These are phyloP conservation scores for Physella acuta DNA, from an alignment of 1,140 invertebrate genomes.

Conservation along the genomic window DNA sequence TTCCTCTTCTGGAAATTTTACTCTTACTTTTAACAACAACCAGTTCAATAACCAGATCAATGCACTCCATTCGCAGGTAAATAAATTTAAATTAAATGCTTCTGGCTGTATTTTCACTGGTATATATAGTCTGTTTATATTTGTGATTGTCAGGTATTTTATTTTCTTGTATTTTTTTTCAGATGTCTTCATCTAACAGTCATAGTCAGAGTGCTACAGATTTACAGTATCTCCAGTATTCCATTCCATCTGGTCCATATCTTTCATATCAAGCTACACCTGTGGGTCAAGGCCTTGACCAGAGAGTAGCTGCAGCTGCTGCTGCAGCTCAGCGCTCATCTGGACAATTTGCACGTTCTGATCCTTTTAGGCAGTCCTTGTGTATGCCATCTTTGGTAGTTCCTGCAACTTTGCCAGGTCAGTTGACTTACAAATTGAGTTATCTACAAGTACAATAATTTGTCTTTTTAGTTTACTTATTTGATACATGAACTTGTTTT, in stretches of 20 bases:
- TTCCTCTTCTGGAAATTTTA: constrained; percentile 80
- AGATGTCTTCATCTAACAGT: constrained; percentile 52
- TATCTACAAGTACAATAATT: not conserved
- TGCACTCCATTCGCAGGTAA: constrained; percentile 60
- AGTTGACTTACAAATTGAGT: constrained; percentile 1
- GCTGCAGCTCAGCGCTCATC: constrained; percentile 37
- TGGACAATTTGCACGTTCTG: constrained; percentile 69
- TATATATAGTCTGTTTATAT: too few species aligned
- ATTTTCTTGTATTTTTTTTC: constrained; percentile 6
- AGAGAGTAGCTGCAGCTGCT: constrained; percentile 44
- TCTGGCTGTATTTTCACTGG: too few species aligned
- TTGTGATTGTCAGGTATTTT: too few species aligned
- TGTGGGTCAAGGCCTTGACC: constrained; percentile 47
- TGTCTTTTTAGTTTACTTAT: not conserved
- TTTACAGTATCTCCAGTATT: constrained; percentile 69
- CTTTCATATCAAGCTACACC: constrained; percentile 55
- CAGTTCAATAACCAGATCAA: constrained; percentile 74
- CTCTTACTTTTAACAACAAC: constrained; percentile 76
- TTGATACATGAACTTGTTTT: constrained; percentile 26
- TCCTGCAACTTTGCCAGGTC: constrained; percentile 49
- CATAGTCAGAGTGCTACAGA: constrained; percentile 42
- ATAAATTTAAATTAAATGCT: too few species aligned
- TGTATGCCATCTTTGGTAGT: constrained; percentile 78
- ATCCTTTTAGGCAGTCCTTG: constrained; percentile 66
- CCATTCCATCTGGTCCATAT: constrained; percentile 72